phyloP scores from a whole-genome alignment of 2,888 invertebrate species.

The Nomada goodeniana region DNA sequence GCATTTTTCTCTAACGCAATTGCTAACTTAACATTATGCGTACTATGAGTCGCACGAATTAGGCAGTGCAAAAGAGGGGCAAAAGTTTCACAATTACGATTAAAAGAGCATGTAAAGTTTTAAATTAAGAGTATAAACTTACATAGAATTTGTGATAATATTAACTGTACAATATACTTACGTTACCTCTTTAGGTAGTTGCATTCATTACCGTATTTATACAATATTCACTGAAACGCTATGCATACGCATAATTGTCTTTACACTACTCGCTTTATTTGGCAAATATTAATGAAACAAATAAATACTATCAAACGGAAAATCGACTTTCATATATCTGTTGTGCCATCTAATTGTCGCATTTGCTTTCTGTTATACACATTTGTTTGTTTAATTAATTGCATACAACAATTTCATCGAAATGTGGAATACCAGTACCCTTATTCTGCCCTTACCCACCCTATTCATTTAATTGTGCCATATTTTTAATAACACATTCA shows the following conservation, averaged over 20 bases:
- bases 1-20: constrained; percentile 24
- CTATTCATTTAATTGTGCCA: constrained; percentile 59
- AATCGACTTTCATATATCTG: constrained; percentile 19
- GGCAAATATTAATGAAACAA: constrained; percentile 27
- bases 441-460: constrained; percentile 62
- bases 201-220: constrained; percentile 15
- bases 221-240: constrained; percentile 41
- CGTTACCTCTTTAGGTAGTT: constrained; percentile 33
- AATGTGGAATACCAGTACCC: constrained; percentile 18
- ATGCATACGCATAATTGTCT: constrained; percentile 22
- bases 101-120: not conserved
- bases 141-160: constrained; percentile 26
- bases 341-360: constrained; percentile 20
- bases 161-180: constrained; percentile 28
- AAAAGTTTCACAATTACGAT: constrained; percentile 20
- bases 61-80: constrained; percentile 57
- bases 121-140: constrained; percentile 14
- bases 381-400: constrained; percentile 9
- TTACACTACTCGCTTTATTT: constrained; percentile 26
- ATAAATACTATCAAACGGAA: constrained; percentile 26
- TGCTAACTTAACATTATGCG: constrained; percentile 57
- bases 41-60: constrained; percentile 48
- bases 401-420: constrained; percentile 11
- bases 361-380: constrained; percentile 17
- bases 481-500: constrained; percentile 64